Base-by-base conservation (phyloP, 2,888 invertebrate genomes). In the Blomia tropicalis region DNA sequence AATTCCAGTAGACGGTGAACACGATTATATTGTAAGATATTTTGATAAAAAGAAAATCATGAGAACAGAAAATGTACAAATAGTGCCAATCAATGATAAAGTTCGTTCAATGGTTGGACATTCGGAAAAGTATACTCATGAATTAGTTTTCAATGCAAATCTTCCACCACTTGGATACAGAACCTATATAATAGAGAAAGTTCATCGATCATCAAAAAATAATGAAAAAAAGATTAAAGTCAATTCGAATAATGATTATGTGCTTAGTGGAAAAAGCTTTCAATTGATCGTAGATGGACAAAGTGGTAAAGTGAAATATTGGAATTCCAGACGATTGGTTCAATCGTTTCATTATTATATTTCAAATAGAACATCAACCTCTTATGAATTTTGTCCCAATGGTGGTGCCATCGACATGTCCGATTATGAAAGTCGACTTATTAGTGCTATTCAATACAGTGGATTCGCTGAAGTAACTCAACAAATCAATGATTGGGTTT, bases 401-500 rank as follows among this genome's bases (percentile, higher is more conserved):
- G 14, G 14, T 5, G 30, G n/a, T 30, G 56, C 30, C 7, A 11
- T 27, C 30, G 56, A 31, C n/a, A 7, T 56, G 30, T 14, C n/a
- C 47, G 47, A 14, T 7, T 19, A 56, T n/a, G 17, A 7, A 5
- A 19, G 17, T 30, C 5, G 5, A n/a, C 5, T 56, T 11, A 23
- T 27, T 5, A 5, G 7, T 7, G 22, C 23, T 27, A 11, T 7
- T n/a, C 4, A 56, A 7, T 27, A 56, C 29, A 23, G 29, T 11
- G 23, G 23, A 14, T 27, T 56, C 30, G 11, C 23, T 56, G 56
- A 56, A 27, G 56, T 56, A 7, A 56, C 27, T 17, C 56, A 56
- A 56, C 11, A 56, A 11, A 11, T 19, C 30, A 56, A 56, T 23
- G 56, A 56, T 0, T 92, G 85, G 82, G 77, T 83, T 0, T 83